phyloP scores from a whole-genome alignment of 2,888 invertebrate genomes.

The Muscina levida region DNA sequence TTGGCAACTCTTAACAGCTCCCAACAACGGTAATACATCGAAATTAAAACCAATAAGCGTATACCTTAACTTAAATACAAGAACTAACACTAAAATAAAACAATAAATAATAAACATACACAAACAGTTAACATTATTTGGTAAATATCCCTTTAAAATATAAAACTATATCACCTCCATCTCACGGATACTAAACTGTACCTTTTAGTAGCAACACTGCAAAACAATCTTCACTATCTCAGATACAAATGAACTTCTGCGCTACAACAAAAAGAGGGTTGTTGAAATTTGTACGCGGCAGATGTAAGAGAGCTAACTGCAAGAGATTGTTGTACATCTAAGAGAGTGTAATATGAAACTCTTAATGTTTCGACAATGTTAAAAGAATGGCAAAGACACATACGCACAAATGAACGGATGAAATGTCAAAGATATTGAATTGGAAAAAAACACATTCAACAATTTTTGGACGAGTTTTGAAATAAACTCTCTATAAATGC shows the following conservation, averaged over 20 bases:
- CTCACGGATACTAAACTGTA: constrained; percentile 63
- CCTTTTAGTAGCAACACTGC: constrained; percentile 60
- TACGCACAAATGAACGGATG: background rate
- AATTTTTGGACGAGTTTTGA: constrained; percentile 48
- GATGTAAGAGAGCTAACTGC: background rate
- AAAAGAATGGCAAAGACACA: constrained; percentile 15
- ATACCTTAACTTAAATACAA: no score
- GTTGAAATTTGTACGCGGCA: constrained; percentile 12
- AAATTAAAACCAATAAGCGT: no score
- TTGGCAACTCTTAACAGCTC: no score
- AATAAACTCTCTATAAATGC: constrained; percentile 14
- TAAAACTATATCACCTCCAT: constrained; percentile 29
- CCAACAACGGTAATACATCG: no score
- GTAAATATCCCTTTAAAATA: no score
- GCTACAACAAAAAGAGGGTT: constrained; percentile 44
- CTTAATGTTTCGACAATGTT: background rate
- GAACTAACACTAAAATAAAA: no score
- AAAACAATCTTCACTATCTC: background rate
- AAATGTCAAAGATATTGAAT: constrained; percentile 43
- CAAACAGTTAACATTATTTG: no score
- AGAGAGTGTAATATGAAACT: constrained; percentile 3
- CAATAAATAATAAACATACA: no score
- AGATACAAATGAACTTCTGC: constrained; percentile 44
- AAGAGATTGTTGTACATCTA: background rate
- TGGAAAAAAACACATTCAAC: constrained; percentile 48